These are phyloP conservation scores for Engraulis encrasicolus DNA, from an alignment of 2,113 vertebrate genomes.

Conservation along the genomic window DNA sequence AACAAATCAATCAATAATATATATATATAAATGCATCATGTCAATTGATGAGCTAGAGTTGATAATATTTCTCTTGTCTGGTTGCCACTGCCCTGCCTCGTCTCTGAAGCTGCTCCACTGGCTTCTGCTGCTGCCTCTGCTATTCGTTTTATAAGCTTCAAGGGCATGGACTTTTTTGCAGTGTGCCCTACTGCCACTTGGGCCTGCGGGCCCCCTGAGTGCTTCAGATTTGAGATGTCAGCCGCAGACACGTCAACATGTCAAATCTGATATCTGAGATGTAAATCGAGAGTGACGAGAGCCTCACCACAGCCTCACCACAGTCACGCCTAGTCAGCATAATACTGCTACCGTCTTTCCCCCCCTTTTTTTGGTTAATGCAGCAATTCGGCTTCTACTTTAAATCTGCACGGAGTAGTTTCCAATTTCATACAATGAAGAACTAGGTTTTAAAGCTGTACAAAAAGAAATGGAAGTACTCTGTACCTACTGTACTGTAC, in stretches of 20 bases:
- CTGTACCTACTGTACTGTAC: too few species aligned
- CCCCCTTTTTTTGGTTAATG: background rate
- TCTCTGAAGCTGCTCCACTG: too few species aligned
- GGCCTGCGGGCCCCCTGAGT: background rate
- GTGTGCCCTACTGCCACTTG: background rate
- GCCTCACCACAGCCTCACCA: background rate
- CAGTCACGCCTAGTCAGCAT: background rate
- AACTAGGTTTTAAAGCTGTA: too few species aligned
- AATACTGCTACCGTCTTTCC: background rate
- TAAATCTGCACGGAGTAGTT: too few species aligned
- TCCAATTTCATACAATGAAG: too few species aligned
- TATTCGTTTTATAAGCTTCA: background rate
- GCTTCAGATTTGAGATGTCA: conserved; percentile 7
- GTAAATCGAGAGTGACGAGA: background rate
- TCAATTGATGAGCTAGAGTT: background rate
- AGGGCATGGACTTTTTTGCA: background rate
- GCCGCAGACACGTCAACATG: background rate
- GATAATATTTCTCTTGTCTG: background rate
- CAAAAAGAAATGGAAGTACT: too few species aligned
- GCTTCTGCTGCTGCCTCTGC: background rate
- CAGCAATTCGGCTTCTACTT: background rate
- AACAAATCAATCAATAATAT: background rate
- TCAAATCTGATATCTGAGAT: conserved; percentile 5
- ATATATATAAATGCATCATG: too few species aligned
- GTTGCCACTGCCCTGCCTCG: background rate